Evolutionary conservation across 2,888 invertebrate species (phyloP).

Genomic region (Zeuzera pyrina): DNA sequence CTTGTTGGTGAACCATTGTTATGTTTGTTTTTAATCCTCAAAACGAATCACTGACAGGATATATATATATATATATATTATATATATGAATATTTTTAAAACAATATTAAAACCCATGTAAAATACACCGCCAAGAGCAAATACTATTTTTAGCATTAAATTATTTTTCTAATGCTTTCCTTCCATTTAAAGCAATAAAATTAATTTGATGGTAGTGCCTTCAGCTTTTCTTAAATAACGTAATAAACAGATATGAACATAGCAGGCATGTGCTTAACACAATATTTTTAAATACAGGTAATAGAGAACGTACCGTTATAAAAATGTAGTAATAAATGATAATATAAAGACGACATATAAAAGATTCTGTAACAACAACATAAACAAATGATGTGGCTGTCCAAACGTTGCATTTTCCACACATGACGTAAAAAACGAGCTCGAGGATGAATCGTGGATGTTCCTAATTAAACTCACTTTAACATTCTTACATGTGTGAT

Average conservation of each 20-base stretch:
- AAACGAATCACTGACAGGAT: not conserved
- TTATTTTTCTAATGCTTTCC: slow-evolving; percentile 66
- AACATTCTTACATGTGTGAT: slow-evolving; percentile 52
- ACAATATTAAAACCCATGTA: slow-evolving; percentile 27
- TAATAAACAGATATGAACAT: slow-evolving; percentile 40
- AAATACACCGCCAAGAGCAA: slow-evolving; percentile 45
- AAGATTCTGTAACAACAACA: slow-evolving; percentile 58
- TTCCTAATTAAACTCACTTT: slow-evolving; percentile 56
- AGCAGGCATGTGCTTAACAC: slow-evolving; percentile 65
- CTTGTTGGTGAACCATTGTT: too few relatives aligned
- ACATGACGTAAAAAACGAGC: slow-evolving; percentile 45
- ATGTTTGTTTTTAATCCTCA: too few relatives aligned
- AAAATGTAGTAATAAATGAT: slow-evolving; percentile 60
- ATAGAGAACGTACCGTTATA: slow-evolving; percentile 63
- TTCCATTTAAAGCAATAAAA: slow-evolving; percentile 62
- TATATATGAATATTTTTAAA: too few relatives aligned
- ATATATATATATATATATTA: slow-evolving; percentile 16
- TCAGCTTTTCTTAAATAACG: slow-evolving; percentile 60
- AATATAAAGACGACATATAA: slow-evolving; percentile 56
- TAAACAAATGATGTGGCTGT: slow-evolving; percentile 57
- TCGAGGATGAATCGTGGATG: slow-evolving; percentile 47
- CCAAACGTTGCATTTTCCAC: slow-evolving; percentile 65
- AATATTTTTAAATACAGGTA: slow-evolving; percentile 70
- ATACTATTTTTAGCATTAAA: slow-evolving; percentile 51
- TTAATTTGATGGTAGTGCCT: slow-evolving; percentile 69